Evolutionary conservation across 2,113 vertebrate species (phyloP).

Genomic region (Epinephelus lanceolatus): DNA sequence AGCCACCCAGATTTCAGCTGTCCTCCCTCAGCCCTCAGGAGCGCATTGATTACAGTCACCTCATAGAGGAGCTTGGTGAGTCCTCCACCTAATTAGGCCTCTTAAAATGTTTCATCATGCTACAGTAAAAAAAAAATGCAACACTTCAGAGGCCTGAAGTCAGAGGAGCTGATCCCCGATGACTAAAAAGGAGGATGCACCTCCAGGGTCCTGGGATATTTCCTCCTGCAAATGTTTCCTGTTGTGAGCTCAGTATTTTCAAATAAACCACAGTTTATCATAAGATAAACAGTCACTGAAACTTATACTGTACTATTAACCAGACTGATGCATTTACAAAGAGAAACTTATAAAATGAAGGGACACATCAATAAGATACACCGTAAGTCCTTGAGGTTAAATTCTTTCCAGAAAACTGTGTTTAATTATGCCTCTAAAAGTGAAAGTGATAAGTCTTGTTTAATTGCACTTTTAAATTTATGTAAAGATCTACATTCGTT

Average conservation of each 20-base stretch:
- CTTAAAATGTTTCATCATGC: constrained; percentile 22
- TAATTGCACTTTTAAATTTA: too few relatives aligned
- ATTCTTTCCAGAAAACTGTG: not conserved
- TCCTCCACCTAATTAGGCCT: constrained; percentile 32
- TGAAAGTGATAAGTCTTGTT: not conserved
- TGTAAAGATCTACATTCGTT: too few relatives aligned
- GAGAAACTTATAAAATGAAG: not conserved
- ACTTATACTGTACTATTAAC: not conserved
- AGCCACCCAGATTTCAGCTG: constrained; percentile 90
- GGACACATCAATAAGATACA: not conserved
- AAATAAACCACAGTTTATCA: not conserved
- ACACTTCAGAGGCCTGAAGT: constrained; percentile 17
- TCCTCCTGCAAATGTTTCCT: constrained; percentile 33
- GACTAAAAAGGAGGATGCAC: constrained; percentile 28
- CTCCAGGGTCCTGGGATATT: constrained; percentile 1
- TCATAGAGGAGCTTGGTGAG: constrained; percentile 96
- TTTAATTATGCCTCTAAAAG: not conserved
- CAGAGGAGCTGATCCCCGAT: constrained; percentile 27
- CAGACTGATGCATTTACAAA: not conserved
- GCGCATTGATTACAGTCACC: constrained; percentile 94
- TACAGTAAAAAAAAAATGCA: constrained; percentile 4
- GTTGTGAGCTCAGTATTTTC: not conserved
- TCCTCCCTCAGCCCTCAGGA: constrained; percentile 97
- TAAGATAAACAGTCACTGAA: not conserved
- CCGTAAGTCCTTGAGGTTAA: too few relatives aligned